Percentiles rank a stretch among this genome's conserved stretches.
Conservation (phyloP, 2,113 vertebrate genomes). For the Tretioscincus oriximinensis region DNA sequence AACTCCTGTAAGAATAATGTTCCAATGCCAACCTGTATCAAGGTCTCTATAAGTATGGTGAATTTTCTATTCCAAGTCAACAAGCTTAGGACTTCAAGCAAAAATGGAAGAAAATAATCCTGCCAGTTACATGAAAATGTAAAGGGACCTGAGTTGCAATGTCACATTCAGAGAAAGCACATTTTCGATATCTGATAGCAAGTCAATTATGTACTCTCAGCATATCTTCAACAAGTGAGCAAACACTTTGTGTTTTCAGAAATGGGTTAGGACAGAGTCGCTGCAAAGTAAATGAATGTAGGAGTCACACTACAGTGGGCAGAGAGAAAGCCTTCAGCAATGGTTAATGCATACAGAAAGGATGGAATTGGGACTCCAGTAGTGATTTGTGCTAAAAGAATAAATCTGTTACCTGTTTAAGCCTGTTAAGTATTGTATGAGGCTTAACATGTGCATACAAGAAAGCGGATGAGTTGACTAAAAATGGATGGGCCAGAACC, state of each 20-base stretch:
- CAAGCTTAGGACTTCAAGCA: not conserved
- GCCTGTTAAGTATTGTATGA: not conserved
- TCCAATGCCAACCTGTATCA: no score
- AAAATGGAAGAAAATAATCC: not conserved
- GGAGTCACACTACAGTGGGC: not conserved
- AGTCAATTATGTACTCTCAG: not conserved
- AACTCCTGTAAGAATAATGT: no score
- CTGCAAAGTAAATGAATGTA: not conserved
- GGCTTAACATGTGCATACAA: not conserved
- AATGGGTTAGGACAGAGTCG: not conserved
- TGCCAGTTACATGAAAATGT: not conserved
- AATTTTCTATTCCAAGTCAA: no score
- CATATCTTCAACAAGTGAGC: not conserved
- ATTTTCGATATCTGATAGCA: not conserved
- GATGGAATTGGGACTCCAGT: not conserved
- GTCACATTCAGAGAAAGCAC: not conserved
- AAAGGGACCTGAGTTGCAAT: not conserved
- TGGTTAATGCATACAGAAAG: not conserved
- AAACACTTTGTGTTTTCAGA: not conserved
- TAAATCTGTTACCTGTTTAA: not conserved
- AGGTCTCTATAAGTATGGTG: no score
- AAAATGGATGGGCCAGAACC: not conserved
- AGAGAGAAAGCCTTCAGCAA: not conserved
- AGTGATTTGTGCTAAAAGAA: not conserved
- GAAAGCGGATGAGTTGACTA: not conserved